Conservation (phyloP, 2,113 vertebrate species). For the Centropristis striata region DNA sequence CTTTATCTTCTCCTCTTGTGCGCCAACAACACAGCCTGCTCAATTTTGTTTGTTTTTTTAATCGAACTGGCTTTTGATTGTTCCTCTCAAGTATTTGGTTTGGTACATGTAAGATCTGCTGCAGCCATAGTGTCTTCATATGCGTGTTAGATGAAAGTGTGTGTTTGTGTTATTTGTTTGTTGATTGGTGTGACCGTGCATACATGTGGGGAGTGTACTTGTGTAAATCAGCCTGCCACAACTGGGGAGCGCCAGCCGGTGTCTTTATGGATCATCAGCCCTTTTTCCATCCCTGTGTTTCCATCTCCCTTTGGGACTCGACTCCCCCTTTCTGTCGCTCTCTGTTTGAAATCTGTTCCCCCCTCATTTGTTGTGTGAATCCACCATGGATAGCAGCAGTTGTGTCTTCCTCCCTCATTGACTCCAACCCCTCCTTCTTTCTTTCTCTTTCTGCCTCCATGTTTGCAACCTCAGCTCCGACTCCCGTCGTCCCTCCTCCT, state of each 20-base stretch:
- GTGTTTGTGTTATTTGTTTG: slow-evolving; percentile 34
- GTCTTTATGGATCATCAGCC: slow-evolving; percentile 62
- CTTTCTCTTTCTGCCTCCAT: slow-evolving; percentile 15
- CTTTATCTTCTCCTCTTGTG: slow-evolving; percentile 20
- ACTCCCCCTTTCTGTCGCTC: slow-evolving; percentile 37
- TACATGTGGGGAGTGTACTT: slow-evolving; percentile 41
- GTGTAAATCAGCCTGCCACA: slow-evolving; percentile 54
- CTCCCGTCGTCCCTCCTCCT: slow-evolving; percentile 84
- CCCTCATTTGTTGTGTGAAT: slow-evolving; percentile 68
- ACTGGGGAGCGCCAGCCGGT: slow-evolving; percentile 47
- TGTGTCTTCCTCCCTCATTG: slow-evolving; percentile 67
- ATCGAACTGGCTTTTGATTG: slow-evolving; percentile 44
- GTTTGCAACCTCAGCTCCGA: slow-evolving; percentile 77
- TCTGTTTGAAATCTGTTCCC: slow-evolving; percentile 61
- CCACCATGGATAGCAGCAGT: slow-evolving; percentile 72
- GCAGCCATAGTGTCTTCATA: slow-evolving; percentile 39
- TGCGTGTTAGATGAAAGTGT: slow-evolving; percentile 25
- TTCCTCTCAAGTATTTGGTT: slow-evolving; percentile 67
- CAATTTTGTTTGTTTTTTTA: neutral
- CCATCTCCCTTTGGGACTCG: slow-evolving; percentile 40
- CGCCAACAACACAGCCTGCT: slow-evolving; percentile 16
- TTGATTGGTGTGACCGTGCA: slow-evolving; percentile 48
- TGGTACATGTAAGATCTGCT: slow-evolving; percentile 29
- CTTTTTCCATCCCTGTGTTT: slow-evolving; percentile 33
- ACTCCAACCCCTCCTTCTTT: slow-evolving; percentile 45